Evolutionary conservation across 2,888 invertebrate species (phyloP), one percentile per base, ranked within the genome.

Genomic region (Plagodis dolabraria): DNA sequence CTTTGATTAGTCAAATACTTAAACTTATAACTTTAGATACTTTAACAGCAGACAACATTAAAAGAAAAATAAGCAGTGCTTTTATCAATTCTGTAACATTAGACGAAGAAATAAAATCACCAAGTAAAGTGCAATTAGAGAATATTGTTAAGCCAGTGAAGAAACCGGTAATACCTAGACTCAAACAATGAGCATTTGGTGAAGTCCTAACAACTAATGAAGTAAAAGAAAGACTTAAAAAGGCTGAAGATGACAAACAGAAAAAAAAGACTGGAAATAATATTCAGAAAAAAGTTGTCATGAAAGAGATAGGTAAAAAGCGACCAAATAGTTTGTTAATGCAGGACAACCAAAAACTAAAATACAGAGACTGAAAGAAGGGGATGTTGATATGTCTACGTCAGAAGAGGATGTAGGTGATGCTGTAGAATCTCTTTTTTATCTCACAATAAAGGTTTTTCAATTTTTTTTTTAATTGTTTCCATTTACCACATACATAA

Each of bases 1-100:
- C 35, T 35, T 35, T 48, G 48, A 48, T 48, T 48, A 48, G 48
- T 48, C 48, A 48, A 48, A 48, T 48, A 48, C 38, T 48, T 48
- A 36, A 48, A 48, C 48, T 38, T 48, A 48, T 48, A 48, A 48
- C 48, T 48, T 48, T 48, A 47, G 47, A 47, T 12, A 48, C 48
- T 48, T 36, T 38, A 48, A 48, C 48, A 48, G 48, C 48, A 48
- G 48, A 48, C 48, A 36, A 48, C 48, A 48, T 48, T 48, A 48
- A 48, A 38, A 48, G 48, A 48, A 48, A 48, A 48, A 48, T 48
- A 48, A 48, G 48, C 36, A 48, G 48, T 48, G 48, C 48, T 48
- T 48, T n/a, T 47, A 47, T 35, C 48, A 38, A 48, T 38, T 48
- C 48, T 48, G 48, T 48, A 35, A 35, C 35, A 35, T 35, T 35